These are phyloP conservation scores for Drosophila santomea DNA, from an alignment of 1,140 invertebrate species.

Conservation along the genomic window DNA sequence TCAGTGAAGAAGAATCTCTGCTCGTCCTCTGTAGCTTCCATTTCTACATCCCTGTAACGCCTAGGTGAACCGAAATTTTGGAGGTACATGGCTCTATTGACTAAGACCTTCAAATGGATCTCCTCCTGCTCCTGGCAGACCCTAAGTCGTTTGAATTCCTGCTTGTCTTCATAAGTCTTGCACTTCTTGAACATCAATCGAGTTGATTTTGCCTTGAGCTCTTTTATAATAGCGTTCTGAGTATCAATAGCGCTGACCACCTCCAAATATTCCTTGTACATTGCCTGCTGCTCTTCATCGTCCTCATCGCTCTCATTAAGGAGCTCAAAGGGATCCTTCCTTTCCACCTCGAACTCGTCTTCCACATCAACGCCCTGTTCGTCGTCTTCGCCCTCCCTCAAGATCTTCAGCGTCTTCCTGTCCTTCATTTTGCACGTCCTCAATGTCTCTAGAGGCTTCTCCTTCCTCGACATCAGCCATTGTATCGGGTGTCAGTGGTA, in stretches of 20 bases:
- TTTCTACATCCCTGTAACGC: constrained; percentile 36
- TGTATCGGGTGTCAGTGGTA: constrained; percentile 8
- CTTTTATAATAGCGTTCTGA: constrained; percentile 44
- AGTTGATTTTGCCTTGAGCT: constrained; percentile 18
- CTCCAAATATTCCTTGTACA: constrained; percentile 56
- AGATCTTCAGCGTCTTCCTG: neutral
- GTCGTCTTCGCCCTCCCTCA: neutral
- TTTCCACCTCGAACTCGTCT: constrained; percentile 2
- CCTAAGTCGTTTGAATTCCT: constrained; percentile 16
- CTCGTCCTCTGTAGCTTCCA: constrained; percentile 30
- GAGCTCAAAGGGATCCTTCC: constrained; percentile 47
- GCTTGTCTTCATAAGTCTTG: constrained; percentile 25
- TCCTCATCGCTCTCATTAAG: constrained; percentile 38
- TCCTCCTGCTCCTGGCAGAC: constrained; percentile 50
- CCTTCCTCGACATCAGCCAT: constrained; percentile 25
- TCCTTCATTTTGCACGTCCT: neutral
- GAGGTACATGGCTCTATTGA: constrained; percentile 50
- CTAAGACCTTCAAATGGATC: constrained; percentile 30
- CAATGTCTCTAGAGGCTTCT: neutral
- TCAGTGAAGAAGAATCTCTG: constrained; percentile 1
- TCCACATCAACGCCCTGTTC: constrained; percentile 12
- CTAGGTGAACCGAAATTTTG: constrained; percentile 59
- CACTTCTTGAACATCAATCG: constrained; percentile 24
- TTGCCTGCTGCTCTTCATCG: constrained; percentile 42
- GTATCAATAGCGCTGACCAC: constrained; percentile 54